Conservation (phyloP, 2,113 vertebrate species). For the Pseudopipra pipra region DNA sequence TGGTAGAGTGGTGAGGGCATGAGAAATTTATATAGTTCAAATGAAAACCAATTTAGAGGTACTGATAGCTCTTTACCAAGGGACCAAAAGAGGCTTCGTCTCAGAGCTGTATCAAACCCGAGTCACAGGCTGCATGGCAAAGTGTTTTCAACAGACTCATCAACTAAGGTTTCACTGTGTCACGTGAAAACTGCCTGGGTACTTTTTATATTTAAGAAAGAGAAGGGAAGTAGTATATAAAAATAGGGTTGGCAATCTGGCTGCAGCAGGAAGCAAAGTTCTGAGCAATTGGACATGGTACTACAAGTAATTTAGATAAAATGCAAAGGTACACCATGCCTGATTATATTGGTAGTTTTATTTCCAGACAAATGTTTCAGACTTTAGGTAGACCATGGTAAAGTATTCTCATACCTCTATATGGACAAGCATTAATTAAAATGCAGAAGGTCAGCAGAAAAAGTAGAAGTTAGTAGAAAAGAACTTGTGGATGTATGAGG, state of each 20-base stretch:
- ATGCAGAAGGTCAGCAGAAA: neutral
- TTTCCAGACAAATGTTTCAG: neutral
- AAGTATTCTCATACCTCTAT: neutral
- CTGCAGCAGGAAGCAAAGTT: neutral
- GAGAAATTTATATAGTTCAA: neutral
- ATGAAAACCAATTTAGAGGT: neutral
- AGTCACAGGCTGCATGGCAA: neutral
- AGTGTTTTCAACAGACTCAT: neutral
- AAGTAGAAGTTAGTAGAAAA: neutral
- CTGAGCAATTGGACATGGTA: neutral
- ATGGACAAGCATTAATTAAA: neutral
- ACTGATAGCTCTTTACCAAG: neutral
- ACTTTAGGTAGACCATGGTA: neutral
- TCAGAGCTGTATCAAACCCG: neutral
- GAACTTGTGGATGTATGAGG: neutral
- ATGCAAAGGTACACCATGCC: neutral
- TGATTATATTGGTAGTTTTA: neutral
- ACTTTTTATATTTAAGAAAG: neutral
- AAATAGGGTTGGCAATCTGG: neutral
- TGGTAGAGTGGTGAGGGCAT: neutral
- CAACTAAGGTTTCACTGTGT: neutral
- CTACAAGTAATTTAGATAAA: neutral
- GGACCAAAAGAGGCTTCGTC: neutral
- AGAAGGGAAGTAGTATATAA: neutral
- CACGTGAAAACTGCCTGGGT: neutral